A percentile compares a stretch with the other conserved stretches of the same genome.
Conservation (phyloP, 2,797 vertebrate genomes). For the Crenichthys baileyi region DNA sequence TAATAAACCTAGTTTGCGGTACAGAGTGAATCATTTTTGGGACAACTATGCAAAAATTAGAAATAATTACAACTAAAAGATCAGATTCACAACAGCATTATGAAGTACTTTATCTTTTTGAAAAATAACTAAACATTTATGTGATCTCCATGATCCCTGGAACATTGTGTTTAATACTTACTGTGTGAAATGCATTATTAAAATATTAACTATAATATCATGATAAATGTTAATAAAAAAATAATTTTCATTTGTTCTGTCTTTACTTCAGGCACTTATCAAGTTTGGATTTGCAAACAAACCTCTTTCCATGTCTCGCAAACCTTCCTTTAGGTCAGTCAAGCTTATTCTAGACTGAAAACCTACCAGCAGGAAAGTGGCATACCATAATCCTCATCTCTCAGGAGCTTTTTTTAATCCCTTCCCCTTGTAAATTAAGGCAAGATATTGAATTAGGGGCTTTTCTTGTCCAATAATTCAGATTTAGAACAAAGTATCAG, state of each 20-base stretch:
- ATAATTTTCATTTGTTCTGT: neutral
- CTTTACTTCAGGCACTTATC: neutral
- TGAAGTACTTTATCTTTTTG: neutral
- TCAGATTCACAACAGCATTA: neutral
- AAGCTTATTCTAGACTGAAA: slow-evolving; percentile 37
- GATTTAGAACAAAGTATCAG: slow-evolving; percentile 75
- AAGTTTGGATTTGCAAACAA: slow-evolving; percentile 1
- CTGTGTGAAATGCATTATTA: neutral
- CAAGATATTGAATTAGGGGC: slow-evolving; percentile 77
- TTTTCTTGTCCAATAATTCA: slow-evolving; percentile 73
- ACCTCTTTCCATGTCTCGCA: neutral
- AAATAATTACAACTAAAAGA: neutral
- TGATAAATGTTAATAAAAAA: too few relatives aligned
- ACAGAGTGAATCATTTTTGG: neutral
- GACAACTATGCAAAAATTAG: neutral
- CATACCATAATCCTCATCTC: slow-evolving; percentile 71
- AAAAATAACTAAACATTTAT: neutral
- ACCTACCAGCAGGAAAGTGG: slow-evolving; percentile 47
- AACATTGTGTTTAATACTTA: neutral
- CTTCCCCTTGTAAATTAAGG: slow-evolving; percentile 72
- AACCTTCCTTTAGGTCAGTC: slow-evolving; percentile 20
- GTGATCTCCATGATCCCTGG: neutral
- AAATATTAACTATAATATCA: too few relatives aligned
- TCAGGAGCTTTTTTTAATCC: slow-evolving; percentile 69
- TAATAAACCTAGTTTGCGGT: neutral